phyloP scores from a whole-genome alignment of 1,140 invertebrate species.

The Aphaenogaster ashmeadi region DNA sequence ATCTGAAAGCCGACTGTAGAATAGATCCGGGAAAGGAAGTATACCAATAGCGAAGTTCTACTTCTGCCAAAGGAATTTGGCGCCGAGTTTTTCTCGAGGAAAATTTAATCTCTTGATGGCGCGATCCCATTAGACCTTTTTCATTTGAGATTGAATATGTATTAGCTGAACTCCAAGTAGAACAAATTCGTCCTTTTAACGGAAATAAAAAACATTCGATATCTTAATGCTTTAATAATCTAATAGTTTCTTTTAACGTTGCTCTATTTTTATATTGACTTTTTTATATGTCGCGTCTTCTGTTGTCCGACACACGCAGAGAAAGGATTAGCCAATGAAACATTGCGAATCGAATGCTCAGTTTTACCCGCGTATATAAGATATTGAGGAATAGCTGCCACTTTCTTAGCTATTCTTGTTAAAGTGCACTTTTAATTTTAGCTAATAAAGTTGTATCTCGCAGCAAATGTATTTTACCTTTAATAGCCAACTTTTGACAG shows the following conservation, averaged over 20 bases:
- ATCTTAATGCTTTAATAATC: conserved; percentile 10
- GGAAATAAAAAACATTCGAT: conserved; percentile 2
- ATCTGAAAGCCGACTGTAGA: not conserved
- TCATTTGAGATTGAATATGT: conserved; percentile 19
- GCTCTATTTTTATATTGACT: not conserved
- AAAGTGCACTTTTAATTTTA: no score
- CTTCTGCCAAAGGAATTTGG: conserved; percentile 40
- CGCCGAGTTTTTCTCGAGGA: conserved; percentile 22
- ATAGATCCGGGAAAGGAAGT: not conserved
- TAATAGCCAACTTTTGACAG: no score
- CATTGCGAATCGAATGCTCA: no score
- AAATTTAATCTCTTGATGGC: conserved; percentile 52
- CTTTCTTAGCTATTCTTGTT: no score
- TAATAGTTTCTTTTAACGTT: not conserved
- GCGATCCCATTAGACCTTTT: conserved; percentile 23
- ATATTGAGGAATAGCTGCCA: no score
- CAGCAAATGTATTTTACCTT: no score
- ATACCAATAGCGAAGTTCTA: not conserved
- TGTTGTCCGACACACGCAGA: not conserved
- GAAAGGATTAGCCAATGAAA: no score
- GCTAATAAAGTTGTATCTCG: no score
- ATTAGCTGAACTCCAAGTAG: not conserved
- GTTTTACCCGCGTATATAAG: no score
- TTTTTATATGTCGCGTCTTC: not conserved
- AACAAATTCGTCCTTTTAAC: not conserved